These are phyloP conservation scores for Lemur catta DNA, from an alignment of 2,797 vertebrate genomes.

Conservation along the genomic window DNA sequence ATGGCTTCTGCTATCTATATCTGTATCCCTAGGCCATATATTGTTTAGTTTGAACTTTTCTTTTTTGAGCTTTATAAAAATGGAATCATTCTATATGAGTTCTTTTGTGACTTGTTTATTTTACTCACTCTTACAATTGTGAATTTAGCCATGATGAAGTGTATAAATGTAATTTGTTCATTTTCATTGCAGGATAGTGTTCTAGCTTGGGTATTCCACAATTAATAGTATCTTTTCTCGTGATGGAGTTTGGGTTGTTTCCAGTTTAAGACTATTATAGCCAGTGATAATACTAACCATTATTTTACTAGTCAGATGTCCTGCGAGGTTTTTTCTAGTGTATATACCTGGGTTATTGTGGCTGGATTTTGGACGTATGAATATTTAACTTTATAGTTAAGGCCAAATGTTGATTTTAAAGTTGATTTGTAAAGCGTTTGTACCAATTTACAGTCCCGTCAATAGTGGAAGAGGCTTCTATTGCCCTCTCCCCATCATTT, in stretches of 20 bases:
- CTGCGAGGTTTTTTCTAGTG: neutral
- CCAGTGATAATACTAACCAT: neutral
- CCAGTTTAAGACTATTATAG: neutral
- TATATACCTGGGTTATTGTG: neutral
- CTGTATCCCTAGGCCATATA: neutral
- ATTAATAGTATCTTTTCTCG: neutral
- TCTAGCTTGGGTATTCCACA: neutral
- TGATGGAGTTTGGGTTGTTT: neutral
- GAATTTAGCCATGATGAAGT: neutral
- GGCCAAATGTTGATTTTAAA: neutral
- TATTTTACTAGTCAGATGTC: neutral
- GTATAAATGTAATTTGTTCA: neutral
- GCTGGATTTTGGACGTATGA: neutral
- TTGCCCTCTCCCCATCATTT: neutral
- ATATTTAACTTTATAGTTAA: neutral
- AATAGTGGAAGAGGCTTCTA: neutral
- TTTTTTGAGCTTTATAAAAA: neutral
- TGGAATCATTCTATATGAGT: neutral
- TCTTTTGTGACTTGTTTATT: neutral
- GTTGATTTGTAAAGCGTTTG: neutral
- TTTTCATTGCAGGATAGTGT: neutral
- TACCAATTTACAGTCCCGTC: neutral
- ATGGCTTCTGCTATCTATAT: neutral
- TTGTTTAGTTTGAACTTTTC: neutral
- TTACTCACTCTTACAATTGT: neutral